Percentiles rank a stretch among this genome's conserved stretches.
Conservation (phyloP, 1,140 invertebrate genomes). For the Pseudomyrmex flavicornis region DNA sequence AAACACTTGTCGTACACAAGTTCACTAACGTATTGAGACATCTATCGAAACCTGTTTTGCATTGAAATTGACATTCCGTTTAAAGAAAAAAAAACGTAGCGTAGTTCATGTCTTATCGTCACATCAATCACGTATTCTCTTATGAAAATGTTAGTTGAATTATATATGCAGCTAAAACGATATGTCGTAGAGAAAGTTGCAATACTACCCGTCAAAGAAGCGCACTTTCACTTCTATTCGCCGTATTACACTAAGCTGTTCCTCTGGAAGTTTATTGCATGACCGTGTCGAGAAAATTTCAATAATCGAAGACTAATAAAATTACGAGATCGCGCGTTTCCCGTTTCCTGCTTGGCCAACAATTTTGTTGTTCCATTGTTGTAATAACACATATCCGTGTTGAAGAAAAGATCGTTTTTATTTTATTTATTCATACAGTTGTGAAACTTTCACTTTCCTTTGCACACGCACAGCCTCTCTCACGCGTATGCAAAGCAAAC, state of each 20-base stretch:
- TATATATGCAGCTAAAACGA: slow-evolving; percentile 66
- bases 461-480: slow-evolving; percentile 4
- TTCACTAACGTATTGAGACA: not conserved
- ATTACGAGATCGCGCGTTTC: slow-evolving; percentile 36
- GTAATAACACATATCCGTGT: slow-evolving; percentile 33
- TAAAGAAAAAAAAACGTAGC: not conserved
- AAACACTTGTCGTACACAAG: not conserved
- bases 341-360: slow-evolving; percentile 3
- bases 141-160: slow-evolving; percentile 45
- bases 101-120: not conserved
- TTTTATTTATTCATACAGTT: slow-evolving; percentile 15
- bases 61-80: not conserved
- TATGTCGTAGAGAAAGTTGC: slow-evolving; percentile 71
- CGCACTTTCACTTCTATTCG: slow-evolving; percentile 72
- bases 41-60: not conserved
- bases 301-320: slow-evolving; percentile 13
- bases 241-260: slow-evolving; percentile 42
- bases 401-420: slow-evolving; percentile 11
- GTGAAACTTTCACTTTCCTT: slow-evolving; percentile 56
- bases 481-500: slow-evolving; percentile 2
- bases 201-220: slow-evolving; percentile 63
- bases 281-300: slow-evolving; percentile 10
- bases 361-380: slow-evolving; percentile 56
- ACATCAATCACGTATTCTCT: slow-evolving; percentile 41
- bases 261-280: slow-evolving; percentile 53